These are phyloP conservation scores for Ariolimax columbianus DNA, from an alignment of 2,888 invertebrate genomes.

Conservation along the genomic window DNA sequence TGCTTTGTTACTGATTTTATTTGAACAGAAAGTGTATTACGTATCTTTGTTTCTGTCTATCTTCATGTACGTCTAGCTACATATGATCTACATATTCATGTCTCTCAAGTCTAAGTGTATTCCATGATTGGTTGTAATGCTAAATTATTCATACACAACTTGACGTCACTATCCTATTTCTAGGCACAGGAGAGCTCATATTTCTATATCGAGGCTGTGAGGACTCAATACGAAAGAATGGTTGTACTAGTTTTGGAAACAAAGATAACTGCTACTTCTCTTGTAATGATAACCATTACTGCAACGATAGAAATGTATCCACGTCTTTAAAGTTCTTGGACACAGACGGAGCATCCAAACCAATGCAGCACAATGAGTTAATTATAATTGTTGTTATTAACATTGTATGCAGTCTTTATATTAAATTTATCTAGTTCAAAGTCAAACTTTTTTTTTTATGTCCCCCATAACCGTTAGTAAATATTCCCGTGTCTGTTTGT, in stretches of 20 bases:
- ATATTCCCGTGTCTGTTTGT: too few relatives aligned
- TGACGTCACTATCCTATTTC: background rate
- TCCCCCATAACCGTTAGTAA: too few relatives aligned
- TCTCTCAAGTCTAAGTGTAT: too few relatives aligned
- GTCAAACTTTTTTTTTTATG: too few relatives aligned
- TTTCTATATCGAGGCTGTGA: conserved; percentile 47
- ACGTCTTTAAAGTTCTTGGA: background rate
- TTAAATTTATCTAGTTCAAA: background rate
- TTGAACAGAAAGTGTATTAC: too few relatives aligned
- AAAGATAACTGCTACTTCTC: conserved; percentile 38
- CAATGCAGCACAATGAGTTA: background rate
- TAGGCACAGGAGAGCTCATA: conserved; percentile 37
- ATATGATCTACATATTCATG: too few relatives aligned
- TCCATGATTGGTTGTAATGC: too few relatives aligned
- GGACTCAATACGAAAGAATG: conserved; percentile 17
- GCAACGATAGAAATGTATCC: background rate
- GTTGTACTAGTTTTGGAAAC: conserved; percentile 12
- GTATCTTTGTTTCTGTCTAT: too few relatives aligned
- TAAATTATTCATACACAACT: background rate
- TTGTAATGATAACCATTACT: conserved; percentile 35
- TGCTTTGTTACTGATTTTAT: too few relatives aligned
- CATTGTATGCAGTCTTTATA: background rate
- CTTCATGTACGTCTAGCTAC: too few relatives aligned
- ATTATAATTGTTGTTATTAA: background rate
- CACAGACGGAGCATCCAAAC: background rate